Evolutionary conservation across 2,113 vertebrate genomes (phyloP).

Genomic region (Hippocampus barbouri): DNA sequence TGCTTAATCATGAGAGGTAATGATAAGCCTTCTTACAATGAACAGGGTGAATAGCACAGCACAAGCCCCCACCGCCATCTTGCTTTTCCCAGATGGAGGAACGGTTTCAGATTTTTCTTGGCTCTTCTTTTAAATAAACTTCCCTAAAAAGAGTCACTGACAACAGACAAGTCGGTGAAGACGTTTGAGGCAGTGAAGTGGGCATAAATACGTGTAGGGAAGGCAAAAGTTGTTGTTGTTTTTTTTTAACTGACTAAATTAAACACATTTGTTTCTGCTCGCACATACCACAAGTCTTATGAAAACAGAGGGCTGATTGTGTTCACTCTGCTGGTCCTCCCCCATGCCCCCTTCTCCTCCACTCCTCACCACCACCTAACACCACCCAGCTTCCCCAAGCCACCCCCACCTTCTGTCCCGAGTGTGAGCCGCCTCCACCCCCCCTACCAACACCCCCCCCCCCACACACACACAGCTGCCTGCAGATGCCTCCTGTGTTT

Average conservation of each 20-base stretch:
- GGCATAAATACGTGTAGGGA: constrained; percentile 59
- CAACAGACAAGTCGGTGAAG: constrained; percentile 47
- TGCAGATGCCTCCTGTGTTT: constrained; percentile 73
- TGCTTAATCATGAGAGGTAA: constrained; percentile 58
- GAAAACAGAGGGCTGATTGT: constrained; percentile 83
- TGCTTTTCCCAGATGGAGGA: constrained; percentile 43
- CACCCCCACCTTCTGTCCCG: constrained; percentile 46
- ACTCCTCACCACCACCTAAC: constrained; percentile 45
- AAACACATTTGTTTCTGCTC: constrained; percentile 85
- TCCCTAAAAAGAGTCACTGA: constrained; percentile 45
- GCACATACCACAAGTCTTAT: constrained; percentile 82
- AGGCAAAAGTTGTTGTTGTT: constrained; percentile 25
- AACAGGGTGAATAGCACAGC: constrained; percentile 58
- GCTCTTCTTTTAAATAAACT: constrained; percentile 33
- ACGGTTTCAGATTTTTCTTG: constrained; percentile 36
- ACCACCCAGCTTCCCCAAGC: constrained; percentile 46
- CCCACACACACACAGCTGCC: constrained; percentile 64
- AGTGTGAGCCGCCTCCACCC: constrained; percentile 26
- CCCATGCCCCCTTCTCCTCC: constrained; percentile 22
- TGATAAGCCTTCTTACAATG: constrained; percentile 49
- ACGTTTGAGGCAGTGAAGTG: constrained; percentile 55
- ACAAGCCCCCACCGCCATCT: constrained; percentile 3
- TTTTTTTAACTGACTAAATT: constrained; percentile 66
- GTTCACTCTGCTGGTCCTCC: constrained; percentile 69
- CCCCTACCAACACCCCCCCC: too few species aligned